Percentiles rank a stretch among this genome's conserved stretches.
These are phyloP conservation scores for Bufotes viridis DNA, from an alignment of 2,797 vertebrate species.

Conservation along the genomic window DNA sequence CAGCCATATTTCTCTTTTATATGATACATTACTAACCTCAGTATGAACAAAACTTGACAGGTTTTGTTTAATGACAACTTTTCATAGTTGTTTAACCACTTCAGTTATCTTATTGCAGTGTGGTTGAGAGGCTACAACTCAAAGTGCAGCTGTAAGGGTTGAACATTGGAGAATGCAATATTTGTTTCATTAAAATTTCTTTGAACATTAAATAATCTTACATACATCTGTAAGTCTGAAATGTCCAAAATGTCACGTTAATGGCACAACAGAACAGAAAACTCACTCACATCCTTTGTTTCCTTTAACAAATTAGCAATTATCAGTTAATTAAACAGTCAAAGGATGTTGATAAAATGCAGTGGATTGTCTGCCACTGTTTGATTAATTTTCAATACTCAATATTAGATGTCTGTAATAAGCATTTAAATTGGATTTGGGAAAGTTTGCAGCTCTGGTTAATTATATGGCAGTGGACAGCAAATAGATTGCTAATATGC, in stretches of 20 bases:
- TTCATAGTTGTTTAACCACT: not conserved
- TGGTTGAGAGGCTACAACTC: not conserved
- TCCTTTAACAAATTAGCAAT: slow-evolving; percentile 53
- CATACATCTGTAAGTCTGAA: not conserved
- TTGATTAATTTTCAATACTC: slow-evolving; percentile 63
- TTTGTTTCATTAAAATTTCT: not conserved
- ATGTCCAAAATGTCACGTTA: slow-evolving; percentile 14
- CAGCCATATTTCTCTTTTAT: no score
- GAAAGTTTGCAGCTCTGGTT: slow-evolving; percentile 60
- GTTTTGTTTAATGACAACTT: not conserved
- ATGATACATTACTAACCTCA: not conserved
- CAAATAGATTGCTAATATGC: slow-evolving; percentile 62
- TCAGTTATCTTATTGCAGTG: not conserved
- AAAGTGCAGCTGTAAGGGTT: not conserved
- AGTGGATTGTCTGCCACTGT: slow-evolving; percentile 53
- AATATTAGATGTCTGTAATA: slow-evolving; percentile 61
- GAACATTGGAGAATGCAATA: not conserved
- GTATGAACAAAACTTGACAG: not conserved
- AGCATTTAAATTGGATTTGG: slow-evolving; percentile 63
- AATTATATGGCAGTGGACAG: slow-evolving; percentile 62
- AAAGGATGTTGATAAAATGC: slow-evolving; percentile 57
- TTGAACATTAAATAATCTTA: not conserved
- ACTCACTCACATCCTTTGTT: slow-evolving; percentile 38
- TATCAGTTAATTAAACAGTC: slow-evolving; percentile 61
- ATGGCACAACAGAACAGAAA: not conserved